phyloP scores from a whole-genome alignment of 1,140 invertebrate genomes.

The Monochamus saltuarius region DNA sequence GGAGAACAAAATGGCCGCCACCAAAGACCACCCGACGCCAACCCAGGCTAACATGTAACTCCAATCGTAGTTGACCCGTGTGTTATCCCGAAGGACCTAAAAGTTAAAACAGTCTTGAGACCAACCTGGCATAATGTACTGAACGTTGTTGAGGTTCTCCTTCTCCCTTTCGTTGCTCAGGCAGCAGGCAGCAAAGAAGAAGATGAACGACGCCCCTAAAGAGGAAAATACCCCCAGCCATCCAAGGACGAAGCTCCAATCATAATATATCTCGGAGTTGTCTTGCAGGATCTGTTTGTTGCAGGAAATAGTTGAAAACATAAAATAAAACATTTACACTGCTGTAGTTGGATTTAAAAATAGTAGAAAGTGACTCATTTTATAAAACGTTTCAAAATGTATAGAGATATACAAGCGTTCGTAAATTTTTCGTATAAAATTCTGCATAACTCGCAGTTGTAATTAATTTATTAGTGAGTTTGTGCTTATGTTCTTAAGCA shows the following conservation, averaged over 20 bases:
- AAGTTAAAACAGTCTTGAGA: slow-evolving; percentile 33
- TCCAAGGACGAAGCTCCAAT: slow-evolving; percentile 83
- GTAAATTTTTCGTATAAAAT: too few relatives aligned
- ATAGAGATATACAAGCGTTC: too few relatives aligned
- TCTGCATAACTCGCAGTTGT: too few relatives aligned
- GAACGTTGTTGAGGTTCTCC: slow-evolving; percentile 73
- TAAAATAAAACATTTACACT: too few relatives aligned
- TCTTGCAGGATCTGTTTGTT: slow-evolving; percentile 67
- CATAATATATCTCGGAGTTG: slow-evolving; percentile 69
- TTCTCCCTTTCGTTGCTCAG: slow-evolving; percentile 68
- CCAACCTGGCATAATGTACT: slow-evolving; percentile 86
- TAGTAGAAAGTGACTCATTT: too few relatives aligned
- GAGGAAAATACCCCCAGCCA: slow-evolving; percentile 78
- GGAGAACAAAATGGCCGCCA: slow-evolving; percentile 88
- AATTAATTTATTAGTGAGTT: too few relatives aligned
- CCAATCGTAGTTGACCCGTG: slow-evolving; percentile 89
- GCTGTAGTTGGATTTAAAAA: too few relatives aligned
- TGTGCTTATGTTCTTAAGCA: too few relatives aligned
- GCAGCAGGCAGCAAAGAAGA: slow-evolving; percentile 78
- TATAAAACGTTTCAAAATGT: too few relatives aligned
- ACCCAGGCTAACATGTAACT: slow-evolving; percentile 95
- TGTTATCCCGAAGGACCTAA: slow-evolving; percentile 84
- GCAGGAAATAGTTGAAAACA: background rate
- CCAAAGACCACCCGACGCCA: slow-evolving; percentile 83
- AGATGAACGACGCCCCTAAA: slow-evolving; percentile 73